Conservation (phyloP, 2,888 invertebrate species). For the Margaritifera margaritifera region DNA sequence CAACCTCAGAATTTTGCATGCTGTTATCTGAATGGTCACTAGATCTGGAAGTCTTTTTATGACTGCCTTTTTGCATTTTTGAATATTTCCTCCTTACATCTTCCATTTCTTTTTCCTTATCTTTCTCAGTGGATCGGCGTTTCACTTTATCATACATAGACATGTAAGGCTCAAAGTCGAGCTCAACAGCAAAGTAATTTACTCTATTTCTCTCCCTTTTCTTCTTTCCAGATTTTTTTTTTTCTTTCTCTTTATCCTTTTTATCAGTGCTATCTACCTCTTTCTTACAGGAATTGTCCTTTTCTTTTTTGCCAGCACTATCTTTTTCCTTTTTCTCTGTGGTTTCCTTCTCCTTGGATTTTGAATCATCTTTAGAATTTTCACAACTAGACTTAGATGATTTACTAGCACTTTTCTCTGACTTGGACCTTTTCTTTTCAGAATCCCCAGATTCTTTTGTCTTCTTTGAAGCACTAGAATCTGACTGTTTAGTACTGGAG, state of each 20-base stretch:
- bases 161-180: constrained; percentile 83
- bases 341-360: constrained; percentile 28
- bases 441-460: constrained; percentile 6
- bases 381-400: constrained; percentile 11
- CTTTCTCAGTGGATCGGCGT: constrained; percentile 59
- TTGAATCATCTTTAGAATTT: constrained; percentile 23
- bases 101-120: constrained; percentile 71
- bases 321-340: constrained; percentile 25
- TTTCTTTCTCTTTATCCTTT: constrained; percentile 36
- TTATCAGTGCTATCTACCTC: constrained; percentile 23
- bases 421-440: constrained; percentile 16
- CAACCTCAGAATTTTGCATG: constrained; percentile 50
- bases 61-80: constrained; percentile 53
- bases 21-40: constrained; percentile 55
- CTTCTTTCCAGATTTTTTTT: constrained; percentile 30
- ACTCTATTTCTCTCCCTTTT: background rate
- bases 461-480: constrained; percentile 4
- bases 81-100: constrained; percentile 47
- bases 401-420: constrained; percentile 12
- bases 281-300: constrained; percentile 16
- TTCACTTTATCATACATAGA: constrained; percentile 94
- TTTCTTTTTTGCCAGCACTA: constrained; percentile 34
- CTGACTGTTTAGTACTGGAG: constrained; percentile 7
- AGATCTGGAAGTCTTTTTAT: constrained; percentile 50
- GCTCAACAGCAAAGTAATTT: constrained; percentile 20